Evolutionary conservation across 1,140 invertebrate species (phyloP).

Genomic region (Latrodectus geometricus): DNA sequence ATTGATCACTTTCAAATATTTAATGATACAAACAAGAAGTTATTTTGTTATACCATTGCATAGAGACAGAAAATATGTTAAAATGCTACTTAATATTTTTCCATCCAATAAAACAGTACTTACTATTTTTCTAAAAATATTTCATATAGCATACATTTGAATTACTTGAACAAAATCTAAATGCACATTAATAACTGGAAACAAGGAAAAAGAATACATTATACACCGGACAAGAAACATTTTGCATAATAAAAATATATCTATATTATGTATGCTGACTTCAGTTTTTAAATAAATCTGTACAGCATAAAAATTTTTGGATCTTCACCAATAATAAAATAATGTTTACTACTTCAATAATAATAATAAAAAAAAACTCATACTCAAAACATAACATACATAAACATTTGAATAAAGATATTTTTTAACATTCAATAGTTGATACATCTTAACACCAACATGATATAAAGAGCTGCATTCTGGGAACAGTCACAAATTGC

Average conservation of each 20-base stretch:
- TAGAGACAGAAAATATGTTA: too few relatives aligned
- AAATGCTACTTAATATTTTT: too few relatives aligned
- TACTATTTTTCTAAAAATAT: too few relatives aligned
- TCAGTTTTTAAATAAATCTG: conserved; percentile 3
- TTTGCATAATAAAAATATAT: conserved; percentile 1
- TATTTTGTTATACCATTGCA: too few relatives aligned
- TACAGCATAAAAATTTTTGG: neutral
- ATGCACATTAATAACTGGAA: too few relatives aligned
- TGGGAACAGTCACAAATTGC: neutral
- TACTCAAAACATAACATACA: conserved; percentile 47
- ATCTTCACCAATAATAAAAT: neutral
- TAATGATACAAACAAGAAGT: too few relatives aligned
- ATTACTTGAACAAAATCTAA: too few relatives aligned
- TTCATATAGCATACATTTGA: too few relatives aligned
- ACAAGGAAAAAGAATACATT: neutral
- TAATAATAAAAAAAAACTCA: conserved; percentile 25
- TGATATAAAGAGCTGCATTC: conserved; percentile 54
- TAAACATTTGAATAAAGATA: conserved; percentile 58
- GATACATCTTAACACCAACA: conserved; percentile 55
- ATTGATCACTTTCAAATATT: too few relatives aligned
- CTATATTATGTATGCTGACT: conserved; percentile 15
- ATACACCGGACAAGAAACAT: neutral
- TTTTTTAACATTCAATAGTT: conserved; percentile 54
- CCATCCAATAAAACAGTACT: too few relatives aligned
- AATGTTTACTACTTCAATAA: conserved; percentile 4